These are phyloP conservation scores for Lampris incognitus DNA, from an alignment of 2,113 vertebrate species.

Conservation along the genomic window DNA sequence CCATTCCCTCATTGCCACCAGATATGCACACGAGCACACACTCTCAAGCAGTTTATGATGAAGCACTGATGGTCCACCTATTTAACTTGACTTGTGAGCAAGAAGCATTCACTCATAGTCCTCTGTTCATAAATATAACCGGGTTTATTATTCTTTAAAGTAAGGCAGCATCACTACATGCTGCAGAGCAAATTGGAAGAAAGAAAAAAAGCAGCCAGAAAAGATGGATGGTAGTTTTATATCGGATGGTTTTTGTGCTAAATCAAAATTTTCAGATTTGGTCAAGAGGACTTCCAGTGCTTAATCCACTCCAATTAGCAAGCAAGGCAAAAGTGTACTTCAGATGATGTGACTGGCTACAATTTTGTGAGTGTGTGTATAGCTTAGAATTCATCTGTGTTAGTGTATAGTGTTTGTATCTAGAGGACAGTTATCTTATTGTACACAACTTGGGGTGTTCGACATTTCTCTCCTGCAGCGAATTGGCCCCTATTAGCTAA, in stretches of 20 bases:
- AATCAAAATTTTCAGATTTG: slow-evolving; percentile 10
- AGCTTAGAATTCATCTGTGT: slow-evolving; percentile 88
- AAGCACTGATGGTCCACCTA: neutral
- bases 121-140: neutral
- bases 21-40: neutral
- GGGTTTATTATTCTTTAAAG: neutral
- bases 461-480: slow-evolving; percentile 99
- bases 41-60: neutral
- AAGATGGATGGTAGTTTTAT: neutral
- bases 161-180: neutral
- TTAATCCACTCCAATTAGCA: slow-evolving; percentile 69
- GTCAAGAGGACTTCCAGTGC: slow-evolving; percentile 51
- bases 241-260: slow-evolving; percentile 19
- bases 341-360: slow-evolving; percentile 69
- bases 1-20: no score
- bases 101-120: neutral
- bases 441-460: slow-evolving; percentile 99
- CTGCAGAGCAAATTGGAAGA: neutral
- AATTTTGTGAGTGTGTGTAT: slow-evolving; percentile 72
- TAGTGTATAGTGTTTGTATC: slow-evolving; percentile 85
- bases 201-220: neutral
- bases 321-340: slow-evolving; percentile 37
- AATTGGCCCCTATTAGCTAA: slow-evolving; percentile 99
- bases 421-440: slow-evolving; percentile 95
- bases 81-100: neutral